Base-by-base conservation (phyloP, 35 echinoderm and acorn worm species). In the Lytechinus variegatus region DNA sequence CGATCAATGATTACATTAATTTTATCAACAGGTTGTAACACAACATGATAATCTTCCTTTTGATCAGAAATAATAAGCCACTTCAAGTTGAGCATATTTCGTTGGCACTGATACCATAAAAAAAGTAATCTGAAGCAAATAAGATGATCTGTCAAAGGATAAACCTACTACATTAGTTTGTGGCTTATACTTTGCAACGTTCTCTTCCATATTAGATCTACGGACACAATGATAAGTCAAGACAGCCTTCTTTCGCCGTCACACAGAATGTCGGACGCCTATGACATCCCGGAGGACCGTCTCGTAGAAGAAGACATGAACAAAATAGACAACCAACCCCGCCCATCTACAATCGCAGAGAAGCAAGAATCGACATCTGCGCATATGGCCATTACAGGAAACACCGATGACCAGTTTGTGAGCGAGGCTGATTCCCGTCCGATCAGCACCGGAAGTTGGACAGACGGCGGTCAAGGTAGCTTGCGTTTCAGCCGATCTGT, bases 231-330 rank as follows among this genome's bases (percentile, higher is more conserved):
- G 55, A 94, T 92, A 27, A 98, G 97, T 61, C 94, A 97, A 87
- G 97, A 98, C 87, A 98, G 97, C 89, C 92, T 98, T 55, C 88
- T 98, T 28, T 98, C 97, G 5, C 97, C 97, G 87, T 94, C 94
- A 55, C 92, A 93, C 16, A 33, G 92, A 57, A 93, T 93, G 92
- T 93, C 92, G 5, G 92, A 93, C n/a, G 92, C 53, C 29, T 55
- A 53, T n/a, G 92, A 93, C 92, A 54, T 93, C 27, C 53, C 92
- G 2, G 92, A 57, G 24, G 53, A 57, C 53, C 52, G 92, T 9
- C 92, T 93, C 24, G 57, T 57, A 28, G 92, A 93, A 24, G 92
- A 93, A 55, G n/a, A 33, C 9, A 13, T 93, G 52, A 54, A 93
- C n/a, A 10, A 57, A 33, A 57, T 6, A 7, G 54, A 93, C 55